Evolutionary conservation across 2,888 invertebrate genomes (phyloP).

Genomic region (Pachymerium ferrugineum): DNA sequence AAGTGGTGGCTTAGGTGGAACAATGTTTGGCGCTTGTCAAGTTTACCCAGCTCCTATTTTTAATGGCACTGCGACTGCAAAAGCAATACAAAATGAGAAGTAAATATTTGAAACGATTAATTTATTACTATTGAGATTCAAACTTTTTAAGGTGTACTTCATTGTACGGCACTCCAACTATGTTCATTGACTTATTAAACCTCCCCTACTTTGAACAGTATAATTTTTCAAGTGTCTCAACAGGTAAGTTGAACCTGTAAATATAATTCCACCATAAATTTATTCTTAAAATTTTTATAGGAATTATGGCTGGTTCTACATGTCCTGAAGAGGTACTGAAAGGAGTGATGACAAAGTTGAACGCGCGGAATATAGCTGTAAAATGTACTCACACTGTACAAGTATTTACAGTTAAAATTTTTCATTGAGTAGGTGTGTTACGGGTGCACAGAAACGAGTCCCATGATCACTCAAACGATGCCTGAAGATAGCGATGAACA

Average conservation of each 20-base stretch:
- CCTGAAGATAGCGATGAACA: conserved; percentile 51
- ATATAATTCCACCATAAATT: not conserved
- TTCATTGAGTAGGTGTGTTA: conserved; percentile 51
- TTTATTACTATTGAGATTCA: not conserved
- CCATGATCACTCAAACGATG: conserved; percentile 54
- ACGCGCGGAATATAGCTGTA: not conserved
- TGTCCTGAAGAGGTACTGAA: not conserved
- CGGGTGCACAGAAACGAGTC: conserved; percentile 59
- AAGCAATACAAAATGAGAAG: conserved; percentile 62
- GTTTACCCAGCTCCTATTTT: conserved; percentile 50
- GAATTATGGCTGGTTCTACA: not conserved
- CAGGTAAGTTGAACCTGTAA: not conserved
- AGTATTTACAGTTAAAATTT: not conserved
- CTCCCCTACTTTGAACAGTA: conserved; percentile 47
- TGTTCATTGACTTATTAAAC: conserved; percentile 72
- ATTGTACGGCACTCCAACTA: conserved; percentile 75
- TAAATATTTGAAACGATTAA: conserved; percentile 44
- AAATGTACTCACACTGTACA: not conserved
- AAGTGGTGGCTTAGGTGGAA: conserved; percentile 50
- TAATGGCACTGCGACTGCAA: conserved; percentile 52
- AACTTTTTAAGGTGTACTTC: conserved; percentile 41
- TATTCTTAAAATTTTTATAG: not conserved
- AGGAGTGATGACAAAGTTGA: not conserved
- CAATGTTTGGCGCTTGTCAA: conserved; percentile 42
- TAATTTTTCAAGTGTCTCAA: not conserved